A percentile compares a stretch with the other conserved stretches of the same genome.
Conservation (phyloP, 2,113 vertebrate species). For the Polypterus bichir region DNA sequence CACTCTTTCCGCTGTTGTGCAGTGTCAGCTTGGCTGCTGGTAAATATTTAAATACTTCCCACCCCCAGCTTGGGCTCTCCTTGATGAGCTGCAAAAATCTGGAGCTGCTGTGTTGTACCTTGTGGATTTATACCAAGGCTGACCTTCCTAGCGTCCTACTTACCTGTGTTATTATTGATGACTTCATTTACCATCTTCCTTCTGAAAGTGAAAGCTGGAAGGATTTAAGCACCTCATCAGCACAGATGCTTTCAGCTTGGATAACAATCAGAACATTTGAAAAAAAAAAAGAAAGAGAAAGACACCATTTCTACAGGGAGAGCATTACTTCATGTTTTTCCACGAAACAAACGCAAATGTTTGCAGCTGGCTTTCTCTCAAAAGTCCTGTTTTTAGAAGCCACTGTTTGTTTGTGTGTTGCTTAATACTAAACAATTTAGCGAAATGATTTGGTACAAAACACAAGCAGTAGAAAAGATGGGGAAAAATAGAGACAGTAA, state of each 20-base stretch:
- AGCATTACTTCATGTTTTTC: slow-evolving; percentile 3
- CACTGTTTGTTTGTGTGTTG: slow-evolving; percentile 36
- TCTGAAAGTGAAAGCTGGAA: slow-evolving; percentile 21
- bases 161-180: slow-evolving; percentile 46
- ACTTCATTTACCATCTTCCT: slow-evolving; percentile 30
- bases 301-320: not conserved
- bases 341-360: slow-evolving; percentile 2
- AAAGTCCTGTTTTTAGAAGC: slow-evolving; percentile 31
- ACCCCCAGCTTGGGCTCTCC: slow-evolving; percentile 6
- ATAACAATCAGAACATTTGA: slow-evolving; percentile 15
- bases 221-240: not conserved
- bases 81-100: slow-evolving; percentile 6
- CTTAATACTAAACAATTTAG: slow-evolving; percentile 17
- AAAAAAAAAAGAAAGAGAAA: not conserved
- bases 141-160: slow-evolving; percentile 18
- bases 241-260: slow-evolving; percentile 8
- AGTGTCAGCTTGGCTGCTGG: slow-evolving; percentile 29
- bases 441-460: not conserved
- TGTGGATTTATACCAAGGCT: slow-evolving; percentile 11
- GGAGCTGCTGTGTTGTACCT: slow-evolving; percentile 18
- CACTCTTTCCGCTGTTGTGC: slow-evolving; percentile 30
- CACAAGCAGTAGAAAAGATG: slow-evolving; percentile 4
- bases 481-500: slow-evolving; percentile 5
- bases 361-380: slow-evolving; percentile 33
- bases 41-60: slow-evolving; percentile 25